A percentile compares a stretch with the other conserved stretches of the same genome.
Evolutionary conservation across 2,888 invertebrate species (phyloP).

Genomic region (Luperina nickerlii): DNA sequence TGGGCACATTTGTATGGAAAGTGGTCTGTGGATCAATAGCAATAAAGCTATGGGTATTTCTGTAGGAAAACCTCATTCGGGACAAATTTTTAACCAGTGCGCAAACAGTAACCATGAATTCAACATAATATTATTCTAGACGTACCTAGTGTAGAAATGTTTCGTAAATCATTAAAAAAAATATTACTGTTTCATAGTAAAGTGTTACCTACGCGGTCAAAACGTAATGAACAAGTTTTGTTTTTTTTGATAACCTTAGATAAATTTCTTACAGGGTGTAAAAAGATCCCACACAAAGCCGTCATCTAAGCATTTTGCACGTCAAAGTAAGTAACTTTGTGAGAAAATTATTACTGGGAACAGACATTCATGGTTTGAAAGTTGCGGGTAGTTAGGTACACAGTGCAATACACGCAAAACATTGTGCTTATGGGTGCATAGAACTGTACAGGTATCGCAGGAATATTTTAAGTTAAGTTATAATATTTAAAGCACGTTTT

Average conservation of each 20-base stretch:
- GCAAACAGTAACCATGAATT: too few relatives aligned
- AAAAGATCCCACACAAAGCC: background rate
- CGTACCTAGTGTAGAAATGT: too few relatives aligned
- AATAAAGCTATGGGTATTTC: background rate
- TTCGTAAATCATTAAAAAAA: too few relatives aligned
- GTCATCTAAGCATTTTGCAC: background rate
- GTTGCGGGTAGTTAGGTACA: background rate
- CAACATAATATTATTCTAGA: too few relatives aligned
- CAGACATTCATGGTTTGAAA: background rate
- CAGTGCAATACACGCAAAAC: background rate
- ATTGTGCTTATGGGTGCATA: background rate
- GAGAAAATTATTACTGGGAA: background rate
- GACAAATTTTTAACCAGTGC: too few relatives aligned
- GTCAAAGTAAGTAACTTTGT: background rate
- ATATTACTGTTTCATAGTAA: too few relatives aligned
- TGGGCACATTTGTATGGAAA: background rate
- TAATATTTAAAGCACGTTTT: background rate
- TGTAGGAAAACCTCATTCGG: background rate
- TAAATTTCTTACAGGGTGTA: background rate
- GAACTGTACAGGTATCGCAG: background rate
- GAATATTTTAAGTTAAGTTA: background rate
- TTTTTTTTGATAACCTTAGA: too few relatives aligned
- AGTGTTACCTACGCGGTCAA: too few relatives aligned
- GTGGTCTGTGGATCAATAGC: background rate
- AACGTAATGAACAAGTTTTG: too few relatives aligned